Evolutionary conservation across 2,797 vertebrate species (phyloP).

Genomic region (Intellagama lesueurii): DNA sequence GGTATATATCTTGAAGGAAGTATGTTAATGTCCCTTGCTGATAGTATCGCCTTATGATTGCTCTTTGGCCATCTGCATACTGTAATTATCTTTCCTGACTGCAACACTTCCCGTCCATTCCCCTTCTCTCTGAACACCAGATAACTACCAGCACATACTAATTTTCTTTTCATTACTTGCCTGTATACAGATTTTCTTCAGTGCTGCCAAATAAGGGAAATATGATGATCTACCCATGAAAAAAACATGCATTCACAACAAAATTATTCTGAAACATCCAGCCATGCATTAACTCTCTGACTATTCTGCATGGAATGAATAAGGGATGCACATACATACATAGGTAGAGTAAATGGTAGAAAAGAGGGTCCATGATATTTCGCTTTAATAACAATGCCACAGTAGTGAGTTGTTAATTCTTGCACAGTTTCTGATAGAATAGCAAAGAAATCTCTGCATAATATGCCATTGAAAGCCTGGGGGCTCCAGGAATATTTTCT

Average conservation of each 20-base stretch:
- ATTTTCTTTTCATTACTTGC: conserved; percentile 5
- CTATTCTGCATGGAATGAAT: not conserved
- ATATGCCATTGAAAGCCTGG: not conserved
- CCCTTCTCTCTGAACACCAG: not conserved
- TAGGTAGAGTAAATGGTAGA: not conserved
- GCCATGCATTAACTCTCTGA: not conserved
- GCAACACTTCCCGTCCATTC: not conserved
- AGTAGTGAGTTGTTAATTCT: not conserved
- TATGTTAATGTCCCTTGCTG: conserved; percentile 15
- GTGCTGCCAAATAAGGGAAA: conserved; percentile 4
- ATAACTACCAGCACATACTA: conserved; percentile 17
- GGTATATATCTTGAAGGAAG: not conserved
- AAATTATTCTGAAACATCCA: not conserved
- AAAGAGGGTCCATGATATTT: not conserved
- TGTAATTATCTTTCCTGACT: conserved; percentile 45
- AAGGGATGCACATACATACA: not conserved
- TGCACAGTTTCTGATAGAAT: not conserved
- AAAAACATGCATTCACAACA: not conserved
- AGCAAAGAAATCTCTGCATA: not conserved
- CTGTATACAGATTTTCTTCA: not conserved
- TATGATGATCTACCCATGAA: not conserved
- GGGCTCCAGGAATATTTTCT: not conserved
- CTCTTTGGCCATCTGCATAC: conserved; percentile 15
- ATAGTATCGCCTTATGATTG: conserved; percentile 29
- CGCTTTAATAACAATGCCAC: not conserved